Base-by-base conservation (phyloP, 1,140 invertebrate species). In the Mylabris phalerata region DNA sequence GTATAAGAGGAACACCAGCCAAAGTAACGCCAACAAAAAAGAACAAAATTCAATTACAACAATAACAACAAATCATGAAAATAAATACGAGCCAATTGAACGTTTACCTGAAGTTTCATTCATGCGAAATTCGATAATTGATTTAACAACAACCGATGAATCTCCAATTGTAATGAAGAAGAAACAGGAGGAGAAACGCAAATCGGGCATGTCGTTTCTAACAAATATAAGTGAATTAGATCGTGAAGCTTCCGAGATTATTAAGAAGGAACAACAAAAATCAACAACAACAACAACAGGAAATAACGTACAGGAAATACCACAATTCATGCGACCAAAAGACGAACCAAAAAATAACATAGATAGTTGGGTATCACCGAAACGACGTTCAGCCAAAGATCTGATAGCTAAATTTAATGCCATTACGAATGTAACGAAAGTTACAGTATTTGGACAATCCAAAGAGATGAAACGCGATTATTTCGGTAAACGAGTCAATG, bases 191-290 rank as follows among this genome's bases (percentile, higher is more conserved):
- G 73, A 77, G 7, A 84, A 84, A 66, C 71, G 83, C 25, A 79
- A 75, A 50, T 84, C 82, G 0, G 80, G 81, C 7, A 69, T 85
- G 6, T 85, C 82, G 24, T 79, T 87, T 55, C 71, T 90, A n/a
- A 83, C 85, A 0, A 90, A 87, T 68, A 89, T 90, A 59, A 90
- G 87, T 68, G 87, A 90, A 67, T 73, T 90, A 24, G 88, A 92
- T 70, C 79, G 84, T 66, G 86, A 90, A 75, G 88, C 88, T 1
- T 80, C 82, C 0, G 84, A 86, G 68, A 88, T 90, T 56, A 81
- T 90, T 27, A 80, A 83, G 55, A 77, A 63, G 63, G 62, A 69
- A 64, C 41, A 63, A 41, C 56, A 67, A 63, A 62, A 64, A 66
- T 42, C 41, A 4, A n/a, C 41, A 42, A 11, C 9, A 42, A 42